Base-by-base conservation (phyloP, 2,113 vertebrate species). In the Sinocyclocheilus anophthalmus region DNA sequence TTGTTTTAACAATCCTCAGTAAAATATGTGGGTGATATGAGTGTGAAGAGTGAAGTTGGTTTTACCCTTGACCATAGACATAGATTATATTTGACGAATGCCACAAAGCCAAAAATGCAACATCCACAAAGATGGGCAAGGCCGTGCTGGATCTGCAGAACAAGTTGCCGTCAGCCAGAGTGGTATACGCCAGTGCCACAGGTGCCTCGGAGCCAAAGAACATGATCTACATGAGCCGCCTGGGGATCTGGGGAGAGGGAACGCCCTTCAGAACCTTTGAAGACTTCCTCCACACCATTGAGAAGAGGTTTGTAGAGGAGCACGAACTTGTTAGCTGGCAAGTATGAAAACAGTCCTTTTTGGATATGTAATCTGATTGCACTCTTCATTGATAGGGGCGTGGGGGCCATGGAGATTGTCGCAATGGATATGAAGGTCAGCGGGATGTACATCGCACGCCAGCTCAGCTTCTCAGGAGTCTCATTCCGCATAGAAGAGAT, bases 391-490 rank as follows among this genome's bases (percentile, higher is more conserved):
- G 5, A 26, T 90, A 99, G 98, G 94, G 98, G 98, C 0, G 97
- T 99, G 0, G 98, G 98, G 0, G 98, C 98, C 0, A 99, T 99
- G 98, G 98, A 99, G 93, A 99, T 99, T 0, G 98, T 99, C 84
- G 98, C 98, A 33, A 99, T 99, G 98, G 98, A 99, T 91, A 99
- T 99, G 98, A 99, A 99, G 90, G 97, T 99, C 90, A 99, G 97
- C 3, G 98, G 98, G 79, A 98, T 99, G 98, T 99, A 99, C 95
- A 99, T 99, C 1, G 98, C 98, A 3, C 94, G 98, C 90, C 98
- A 99, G 94, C 97, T 99, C 90, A 99, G 98, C 92, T 99, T 99
- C 93, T 96, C 96, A 0, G 98, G 98, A 0, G 98, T 99, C 76
- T 97, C 97, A 48, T 99, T 99, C 95, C 94, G 95, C 55, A 96